Conservation (phyloP, 1,140 invertebrate genomes). For the Dendroctonus valens region DNA sequence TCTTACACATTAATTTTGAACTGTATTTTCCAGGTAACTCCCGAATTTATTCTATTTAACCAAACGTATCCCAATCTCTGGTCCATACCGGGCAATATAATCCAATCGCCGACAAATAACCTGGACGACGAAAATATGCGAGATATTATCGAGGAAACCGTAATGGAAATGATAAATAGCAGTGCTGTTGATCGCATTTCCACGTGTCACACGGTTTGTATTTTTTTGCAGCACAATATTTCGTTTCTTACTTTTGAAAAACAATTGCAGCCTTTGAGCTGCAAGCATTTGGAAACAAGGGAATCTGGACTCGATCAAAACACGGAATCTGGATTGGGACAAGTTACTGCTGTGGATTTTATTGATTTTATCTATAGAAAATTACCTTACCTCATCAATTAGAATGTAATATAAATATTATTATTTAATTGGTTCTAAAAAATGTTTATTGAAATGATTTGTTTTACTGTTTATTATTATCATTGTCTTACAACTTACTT, state of each 20-base stretch:
- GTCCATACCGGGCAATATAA: constrained; percentile 16
- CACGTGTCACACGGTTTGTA: too few species aligned
- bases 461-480: too few species aligned
- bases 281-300: constrained; percentile 5
- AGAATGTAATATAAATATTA: not conserved
- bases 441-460: too few species aligned
- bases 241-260: too few species aligned
- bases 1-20: too few species aligned
- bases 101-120: not conserved
- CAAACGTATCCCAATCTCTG: constrained; percentile 29
- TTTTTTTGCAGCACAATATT: too few species aligned
- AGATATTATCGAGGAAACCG: constrained; percentile 24
- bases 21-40: constrained; percentile 19
- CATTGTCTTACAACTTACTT: too few species aligned
- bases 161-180: constrained; percentile 29
- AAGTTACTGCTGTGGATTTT: constrained; percentile 26
- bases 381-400: constrained; percentile 17
- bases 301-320: constrained; percentile 5
- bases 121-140: constrained; percentile 16
- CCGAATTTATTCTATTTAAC: constrained; percentile 30
- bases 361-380: constrained; percentile 29
- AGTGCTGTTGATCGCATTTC: not conserved
- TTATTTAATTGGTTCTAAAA: too few species aligned
- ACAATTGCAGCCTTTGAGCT: not conserved
- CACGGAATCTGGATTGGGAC: not conserved